Conservation (phyloP, 2,797 vertebrate genomes). For the Myotis findleyi region DNA sequence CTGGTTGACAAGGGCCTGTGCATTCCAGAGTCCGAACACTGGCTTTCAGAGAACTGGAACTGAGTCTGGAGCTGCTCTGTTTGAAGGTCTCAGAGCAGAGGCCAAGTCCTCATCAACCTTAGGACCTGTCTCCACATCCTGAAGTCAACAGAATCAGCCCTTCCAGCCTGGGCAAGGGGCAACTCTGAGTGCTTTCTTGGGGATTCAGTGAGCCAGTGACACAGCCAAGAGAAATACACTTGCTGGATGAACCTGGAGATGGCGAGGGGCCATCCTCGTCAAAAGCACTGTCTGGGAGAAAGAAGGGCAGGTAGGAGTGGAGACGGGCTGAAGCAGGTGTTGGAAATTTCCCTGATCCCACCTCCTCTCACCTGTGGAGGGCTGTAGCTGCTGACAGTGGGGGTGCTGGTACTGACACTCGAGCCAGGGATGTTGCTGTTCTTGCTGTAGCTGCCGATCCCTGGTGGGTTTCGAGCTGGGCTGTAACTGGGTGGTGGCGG, state of each 20-base stretch:
- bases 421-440: constrained; percentile 85
- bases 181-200: background rate
- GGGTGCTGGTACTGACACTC: constrained; percentile 84
- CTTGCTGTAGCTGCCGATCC: constrained; percentile 73
- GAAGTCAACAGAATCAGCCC: background rate
- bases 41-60: background rate
- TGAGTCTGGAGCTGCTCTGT: background rate
- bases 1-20: background rate
- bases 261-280: background rate
- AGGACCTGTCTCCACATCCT: background rate
- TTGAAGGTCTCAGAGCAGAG: background rate
- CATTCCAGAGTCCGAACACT: background rate
- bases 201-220: background rate
- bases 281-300: background rate
- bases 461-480: constrained; percentile 78
- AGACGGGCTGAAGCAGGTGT: background rate
- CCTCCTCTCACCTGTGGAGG: constrained; percentile 74
- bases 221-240: background rate
- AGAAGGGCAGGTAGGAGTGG: background rate
- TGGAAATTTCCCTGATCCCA: background rate
- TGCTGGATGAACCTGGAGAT: background rate
- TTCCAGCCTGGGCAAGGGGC: background rate
- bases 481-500: constrained; percentile 73
- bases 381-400: constrained; percentile 81
- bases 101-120: background rate